phyloP scores from a whole-genome alignment of 2,888 invertebrate genomes.

The Drosophila bunnanda region DNA sequence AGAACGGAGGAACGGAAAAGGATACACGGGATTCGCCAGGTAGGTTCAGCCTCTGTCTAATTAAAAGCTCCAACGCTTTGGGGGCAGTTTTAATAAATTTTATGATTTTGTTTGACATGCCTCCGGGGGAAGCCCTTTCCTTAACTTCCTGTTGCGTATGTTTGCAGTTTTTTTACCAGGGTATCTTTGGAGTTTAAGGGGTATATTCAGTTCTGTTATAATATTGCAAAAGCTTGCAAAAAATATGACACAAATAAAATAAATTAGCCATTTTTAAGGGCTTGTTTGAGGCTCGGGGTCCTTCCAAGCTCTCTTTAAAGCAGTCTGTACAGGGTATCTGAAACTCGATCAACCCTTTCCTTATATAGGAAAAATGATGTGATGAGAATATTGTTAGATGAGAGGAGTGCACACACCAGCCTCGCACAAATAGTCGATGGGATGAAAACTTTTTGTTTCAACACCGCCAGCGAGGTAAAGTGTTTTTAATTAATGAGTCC shows the following conservation, averaged over 20 bases:
- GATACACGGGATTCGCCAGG: not conserved
- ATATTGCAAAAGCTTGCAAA: too few species aligned
- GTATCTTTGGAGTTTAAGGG: not conserved
- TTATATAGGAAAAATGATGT: not conserved
- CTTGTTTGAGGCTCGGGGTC: not conserved
- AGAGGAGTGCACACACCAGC: constrained; percentile 7
- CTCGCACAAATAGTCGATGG: constrained; percentile 5
- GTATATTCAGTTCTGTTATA: too few species aligned
- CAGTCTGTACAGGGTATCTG: not conserved
- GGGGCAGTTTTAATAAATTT: constrained; percentile 68
- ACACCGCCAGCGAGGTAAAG: constrained; percentile 46
- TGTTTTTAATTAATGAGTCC: constrained; percentile 70
- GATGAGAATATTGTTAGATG: constrained; percentile 8
- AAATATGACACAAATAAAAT: too few species aligned
- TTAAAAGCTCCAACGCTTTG: constrained; percentile 64
- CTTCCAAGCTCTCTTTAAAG: not conserved
- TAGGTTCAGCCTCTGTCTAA: constrained; percentile 49
- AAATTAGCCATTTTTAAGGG: not conserved
- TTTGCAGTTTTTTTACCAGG: not conserved
- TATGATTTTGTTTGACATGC: constrained; percentile 66
- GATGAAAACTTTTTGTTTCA: constrained; percentile 16
- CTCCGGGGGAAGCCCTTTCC: constrained; percentile 25
- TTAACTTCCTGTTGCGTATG: constrained; percentile 23
- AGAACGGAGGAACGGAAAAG: not conserved
- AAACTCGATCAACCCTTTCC: not conserved